Percentiles rank a stretch among this genome's conserved stretches.
These are phyloP conservation scores for Deilephila elpenor DNA, from an alignment of 2,888 invertebrate species.

Conservation along the genomic window DNA sequence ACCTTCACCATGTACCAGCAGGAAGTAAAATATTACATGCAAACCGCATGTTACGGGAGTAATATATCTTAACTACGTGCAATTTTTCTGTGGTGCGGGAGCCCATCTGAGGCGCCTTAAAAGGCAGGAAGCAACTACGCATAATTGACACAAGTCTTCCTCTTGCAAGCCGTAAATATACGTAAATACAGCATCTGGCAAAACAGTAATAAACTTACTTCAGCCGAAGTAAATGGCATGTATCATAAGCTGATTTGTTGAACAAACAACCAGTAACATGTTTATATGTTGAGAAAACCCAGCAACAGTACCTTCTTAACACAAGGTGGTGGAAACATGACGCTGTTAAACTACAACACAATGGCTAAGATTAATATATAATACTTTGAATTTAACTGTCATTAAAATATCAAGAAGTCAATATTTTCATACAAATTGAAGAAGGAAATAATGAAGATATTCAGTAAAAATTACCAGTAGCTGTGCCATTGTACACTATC, in stretches of 20 bases:
- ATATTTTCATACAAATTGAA: too few relatives aligned
- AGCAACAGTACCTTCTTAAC: neutral
- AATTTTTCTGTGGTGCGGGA: neutral
- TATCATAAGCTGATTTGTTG: neutral
- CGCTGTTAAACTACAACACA: too few relatives aligned
- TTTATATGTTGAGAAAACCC: conserved; percentile 12
- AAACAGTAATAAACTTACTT: conserved; percentile 17
- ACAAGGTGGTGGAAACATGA: too few relatives aligned
- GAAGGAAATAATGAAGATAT: too few relatives aligned
- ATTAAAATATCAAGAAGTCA: too few relatives aligned
- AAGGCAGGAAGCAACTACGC: conserved; percentile 1
- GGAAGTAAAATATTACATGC: neutral
- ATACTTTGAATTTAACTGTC: neutral
- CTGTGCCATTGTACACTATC: too few relatives aligned
- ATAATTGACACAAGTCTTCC: neutral
- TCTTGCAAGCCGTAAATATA: neutral
- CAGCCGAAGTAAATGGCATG: neutral
- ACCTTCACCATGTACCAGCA: neutral
- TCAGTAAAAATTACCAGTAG: too few relatives aligned
- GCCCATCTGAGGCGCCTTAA: neutral
- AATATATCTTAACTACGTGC: neutral
- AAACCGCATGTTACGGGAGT: neutral
- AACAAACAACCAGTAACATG: neutral
- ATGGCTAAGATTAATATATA: too few relatives aligned
- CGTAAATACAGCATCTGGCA: neutral